These are phyloP conservation scores for Molanna angustata DNA, from an alignment of 2,888 invertebrate species.

Conservation along the genomic window DNA sequence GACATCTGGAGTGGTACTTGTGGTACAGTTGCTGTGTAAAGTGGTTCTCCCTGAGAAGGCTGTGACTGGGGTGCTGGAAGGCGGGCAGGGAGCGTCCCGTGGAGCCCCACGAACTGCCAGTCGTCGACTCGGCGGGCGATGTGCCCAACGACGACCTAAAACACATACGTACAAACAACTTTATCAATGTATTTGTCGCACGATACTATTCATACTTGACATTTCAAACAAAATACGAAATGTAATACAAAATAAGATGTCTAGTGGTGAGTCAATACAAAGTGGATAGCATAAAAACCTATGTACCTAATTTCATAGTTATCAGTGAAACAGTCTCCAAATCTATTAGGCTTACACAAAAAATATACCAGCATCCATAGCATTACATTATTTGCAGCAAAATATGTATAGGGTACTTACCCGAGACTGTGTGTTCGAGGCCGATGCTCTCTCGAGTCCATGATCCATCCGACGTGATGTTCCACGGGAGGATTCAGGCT, in stretches of 20 bases:
- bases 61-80: conserved; percentile 96
- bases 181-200: conserved; percentile 24
- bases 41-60: conserved; percentile 91
- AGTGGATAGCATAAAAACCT: no score
- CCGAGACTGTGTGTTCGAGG: conserved; percentile 76
- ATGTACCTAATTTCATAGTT: no score
- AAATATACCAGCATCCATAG: no score
- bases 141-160: no score
- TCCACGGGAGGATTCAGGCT: conserved; percentile 92
- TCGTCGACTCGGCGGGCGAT: conserved; percentile 62
- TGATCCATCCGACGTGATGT: conserved; percentile 96
- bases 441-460: conserved; percentile 85
- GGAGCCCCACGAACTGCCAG: conserved; percentile 74
- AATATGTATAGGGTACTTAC: conserved; percentile 50
- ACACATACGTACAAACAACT: no score
- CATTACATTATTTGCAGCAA: neutral
- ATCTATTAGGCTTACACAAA: no score
- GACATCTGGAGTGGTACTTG: conserved; percentile 91
- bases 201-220: no score
- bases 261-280: no score
- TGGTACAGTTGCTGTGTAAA: conserved; percentile 98
- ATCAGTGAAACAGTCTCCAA: no score
- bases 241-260: no score
- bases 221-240: no score
- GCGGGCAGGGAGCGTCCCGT: conserved; percentile 81